Percentiles rank a stretch among this genome's conserved stretches.
Conservation (phyloP, 2,113 vertebrate species). For the Euleptes europaea region DNA sequence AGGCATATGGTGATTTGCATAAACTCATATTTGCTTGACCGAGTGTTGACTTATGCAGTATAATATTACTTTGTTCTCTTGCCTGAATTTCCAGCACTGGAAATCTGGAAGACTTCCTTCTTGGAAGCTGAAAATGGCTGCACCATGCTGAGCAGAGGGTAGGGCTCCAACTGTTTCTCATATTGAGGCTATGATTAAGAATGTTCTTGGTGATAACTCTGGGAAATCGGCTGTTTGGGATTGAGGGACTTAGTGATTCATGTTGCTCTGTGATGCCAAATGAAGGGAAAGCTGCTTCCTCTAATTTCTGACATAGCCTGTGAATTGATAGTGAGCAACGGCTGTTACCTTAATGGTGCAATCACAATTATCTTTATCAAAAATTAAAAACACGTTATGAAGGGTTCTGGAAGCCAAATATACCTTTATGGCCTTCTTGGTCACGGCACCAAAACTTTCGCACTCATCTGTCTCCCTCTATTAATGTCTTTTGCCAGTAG, state of each 20-base stretch:
- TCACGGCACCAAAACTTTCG: no score
- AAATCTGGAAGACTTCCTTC: not conserved
- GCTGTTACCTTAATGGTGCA: not conserved
- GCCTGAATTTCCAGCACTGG: not conserved
- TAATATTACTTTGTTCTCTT: not conserved
- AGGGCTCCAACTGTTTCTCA: not conserved
- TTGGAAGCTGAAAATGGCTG: not conserved
- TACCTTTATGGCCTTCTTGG: no score
- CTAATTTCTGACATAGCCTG: no score
- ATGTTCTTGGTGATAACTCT: not conserved
- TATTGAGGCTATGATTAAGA: not conserved
- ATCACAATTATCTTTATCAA: not conserved
- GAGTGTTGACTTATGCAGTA: not conserved
- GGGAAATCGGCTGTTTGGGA: not conserved
- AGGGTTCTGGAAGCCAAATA: no score
- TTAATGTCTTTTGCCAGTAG: no score
- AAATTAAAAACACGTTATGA: no score
- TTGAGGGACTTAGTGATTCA: not conserved
- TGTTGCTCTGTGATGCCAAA: not conserved
- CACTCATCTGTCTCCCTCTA: no score
- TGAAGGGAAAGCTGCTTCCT: not conserved
- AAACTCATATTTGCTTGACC: not conserved
- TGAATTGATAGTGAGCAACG: not conserved
- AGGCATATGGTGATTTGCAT: constrained; percentile 21
- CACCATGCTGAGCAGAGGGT: not conserved